Percentiles rank a stretch among this genome's conserved stretches.
Conservation (phyloP, 2,113 vertebrate species). For the Oenanthe oenanthe region DNA sequence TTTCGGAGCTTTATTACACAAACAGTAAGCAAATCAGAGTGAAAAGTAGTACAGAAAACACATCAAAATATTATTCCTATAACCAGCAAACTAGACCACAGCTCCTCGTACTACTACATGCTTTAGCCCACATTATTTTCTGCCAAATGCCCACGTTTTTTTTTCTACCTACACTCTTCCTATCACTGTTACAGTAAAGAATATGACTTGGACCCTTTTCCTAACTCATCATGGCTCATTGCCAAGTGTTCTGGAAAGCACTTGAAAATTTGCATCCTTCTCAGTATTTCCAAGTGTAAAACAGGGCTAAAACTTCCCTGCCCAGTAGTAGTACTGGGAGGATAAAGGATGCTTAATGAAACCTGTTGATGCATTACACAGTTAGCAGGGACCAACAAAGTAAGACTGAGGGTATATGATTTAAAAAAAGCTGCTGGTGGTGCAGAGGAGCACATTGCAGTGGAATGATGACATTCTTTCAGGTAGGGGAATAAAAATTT, state of each 20-base stretch:
- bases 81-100: not conserved
- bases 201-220: constrained; percentile 14
- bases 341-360: not conserved
- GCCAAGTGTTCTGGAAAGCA: constrained; percentile 20
- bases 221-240: not conserved
- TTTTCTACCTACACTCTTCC: constrained; percentile 23
- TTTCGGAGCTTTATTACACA: not conserved
- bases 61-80: not conserved
- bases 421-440: not conserved
- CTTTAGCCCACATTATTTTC: not conserved
- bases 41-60: not conserved
- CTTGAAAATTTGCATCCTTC: not conserved
- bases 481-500: not conserved
- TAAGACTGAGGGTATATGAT: not conserved
- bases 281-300: not conserved
- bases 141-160: not conserved
- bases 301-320: not conserved
- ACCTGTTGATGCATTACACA: not conserved
- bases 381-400: not conserved
- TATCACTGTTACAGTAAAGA: not conserved
- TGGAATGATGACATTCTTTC: not conserved
- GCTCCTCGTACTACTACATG: not conserved
- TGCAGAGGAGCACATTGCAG: not conserved
- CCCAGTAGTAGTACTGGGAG: not conserved
- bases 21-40: not conserved